A percentile compares a stretch with the other conserved stretches of the same genome.
Conservation (phyloP, 2,113 vertebrate genomes). For the Micromys minutus region DNA sequence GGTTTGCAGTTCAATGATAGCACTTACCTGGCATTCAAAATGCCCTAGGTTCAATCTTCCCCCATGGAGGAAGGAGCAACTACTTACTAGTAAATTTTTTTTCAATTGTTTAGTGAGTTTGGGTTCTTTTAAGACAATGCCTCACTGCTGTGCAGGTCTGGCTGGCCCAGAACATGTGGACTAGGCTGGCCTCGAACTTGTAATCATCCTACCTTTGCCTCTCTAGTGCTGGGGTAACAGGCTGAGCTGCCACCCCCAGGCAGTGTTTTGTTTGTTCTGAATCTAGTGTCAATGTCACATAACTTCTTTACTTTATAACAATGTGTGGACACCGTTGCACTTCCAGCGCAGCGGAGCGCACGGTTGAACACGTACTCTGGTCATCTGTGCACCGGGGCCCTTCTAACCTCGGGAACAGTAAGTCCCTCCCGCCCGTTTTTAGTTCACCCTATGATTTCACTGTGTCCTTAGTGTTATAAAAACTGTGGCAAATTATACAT, state of each 20-base stretch:
- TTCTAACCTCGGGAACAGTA: not conserved
- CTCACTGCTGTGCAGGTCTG: no score
- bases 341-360: not conserved
- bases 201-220: not conserved
- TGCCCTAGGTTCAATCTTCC: not conserved
- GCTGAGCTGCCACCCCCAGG: not conserved
- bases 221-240: not conserved
- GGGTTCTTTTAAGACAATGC: not conserved
- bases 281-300: not conserved
- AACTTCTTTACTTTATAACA: slow-evolving; percentile 28
- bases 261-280: not conserved
- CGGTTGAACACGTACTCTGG: not conserved
- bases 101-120: not conserved
- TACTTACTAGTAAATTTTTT: not conserved
- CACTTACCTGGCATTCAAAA: not conserved
- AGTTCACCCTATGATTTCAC: not conserved
- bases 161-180: not conserved
- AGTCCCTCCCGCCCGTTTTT: not conserved
- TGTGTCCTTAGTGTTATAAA: not conserved
- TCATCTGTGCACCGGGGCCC: not conserved
- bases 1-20: not conserved
- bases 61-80: no score
- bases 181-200: not conserved
- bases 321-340: not conserved
- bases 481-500: not conserved